A percentile compares a stretch with the other conserved stretches of the same genome.
Conservation (phyloP, 2,113 vertebrate species). For the Apteryx mantelli region DNA sequence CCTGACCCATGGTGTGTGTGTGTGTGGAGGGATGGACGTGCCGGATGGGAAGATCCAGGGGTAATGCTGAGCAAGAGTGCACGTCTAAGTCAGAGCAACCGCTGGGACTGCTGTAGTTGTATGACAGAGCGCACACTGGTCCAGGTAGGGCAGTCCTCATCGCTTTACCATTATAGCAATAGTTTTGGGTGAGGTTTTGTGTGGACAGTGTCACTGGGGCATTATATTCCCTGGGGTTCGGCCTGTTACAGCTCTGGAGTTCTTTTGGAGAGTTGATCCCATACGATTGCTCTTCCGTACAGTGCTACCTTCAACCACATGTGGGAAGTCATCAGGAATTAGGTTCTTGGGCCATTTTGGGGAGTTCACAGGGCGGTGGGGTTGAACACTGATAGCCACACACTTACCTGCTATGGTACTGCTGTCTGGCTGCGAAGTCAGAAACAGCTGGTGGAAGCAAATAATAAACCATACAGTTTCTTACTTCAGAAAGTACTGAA, state of each 20-base stretch:
- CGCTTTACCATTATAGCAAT: background rate
- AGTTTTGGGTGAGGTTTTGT: background rate
- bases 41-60: background rate
- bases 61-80: background rate
- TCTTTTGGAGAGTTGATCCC: too few species aligned
- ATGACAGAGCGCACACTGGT: accelerated
- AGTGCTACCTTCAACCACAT: background rate
- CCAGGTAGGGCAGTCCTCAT: background rate
- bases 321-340: background rate
- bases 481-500: background rate
- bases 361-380: background rate
- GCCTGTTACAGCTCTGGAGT: background rate
- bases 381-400: background rate
- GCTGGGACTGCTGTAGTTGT: background rate
- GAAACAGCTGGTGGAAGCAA: background rate
- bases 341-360: background rate
- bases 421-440: background rate
- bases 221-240: background rate
- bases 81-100: background rate
- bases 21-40: background rate
- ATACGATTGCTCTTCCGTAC: background rate
- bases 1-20: background rate
- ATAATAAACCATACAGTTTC: background rate
- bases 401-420: background rate
- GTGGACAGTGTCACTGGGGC: background rate